Evolutionary conservation across 1,140 invertebrate genomes (phyloP).

Genomic region (Portunus trituberculatus): DNA sequence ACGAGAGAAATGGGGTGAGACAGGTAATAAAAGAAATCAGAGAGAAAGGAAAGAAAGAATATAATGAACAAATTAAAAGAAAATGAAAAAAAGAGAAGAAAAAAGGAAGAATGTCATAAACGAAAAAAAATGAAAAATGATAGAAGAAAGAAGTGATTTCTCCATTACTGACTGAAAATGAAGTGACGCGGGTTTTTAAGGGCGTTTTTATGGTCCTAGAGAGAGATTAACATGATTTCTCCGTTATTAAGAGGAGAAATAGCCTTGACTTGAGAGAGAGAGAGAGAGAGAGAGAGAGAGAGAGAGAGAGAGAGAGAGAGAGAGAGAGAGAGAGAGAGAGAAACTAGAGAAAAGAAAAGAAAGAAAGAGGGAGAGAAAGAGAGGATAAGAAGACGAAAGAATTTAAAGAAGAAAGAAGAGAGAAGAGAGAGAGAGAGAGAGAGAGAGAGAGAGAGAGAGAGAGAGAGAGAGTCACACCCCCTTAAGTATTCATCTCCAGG

Average conservation of each 20-base stretch:
- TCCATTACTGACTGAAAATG: not conserved
- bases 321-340: constrained; percentile 8
- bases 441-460: not conserved
- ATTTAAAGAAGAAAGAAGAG: not conserved
- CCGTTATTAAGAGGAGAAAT: not conserved
- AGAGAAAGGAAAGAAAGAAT: not conserved
- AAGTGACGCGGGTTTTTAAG: not conserved
- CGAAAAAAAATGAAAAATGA: not conserved
- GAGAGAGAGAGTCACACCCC: not conserved
- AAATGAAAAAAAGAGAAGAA: not conserved
- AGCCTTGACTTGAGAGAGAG: too few relatives aligned
- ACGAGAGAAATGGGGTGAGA: too few relatives aligned
- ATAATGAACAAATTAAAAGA: not conserved
- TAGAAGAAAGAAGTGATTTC: not conserved
- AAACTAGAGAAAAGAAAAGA: not conserved
- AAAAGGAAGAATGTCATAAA: not conserved
- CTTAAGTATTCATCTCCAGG: too few relatives aligned
- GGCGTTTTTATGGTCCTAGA: not conserved
- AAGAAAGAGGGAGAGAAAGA: not conserved
- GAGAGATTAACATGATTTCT: not conserved
- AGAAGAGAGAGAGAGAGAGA: constrained; percentile 35
- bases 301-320: not conserved
- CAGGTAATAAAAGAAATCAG: too few relatives aligned
- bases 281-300: constrained; percentile 32
- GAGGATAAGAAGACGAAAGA: not conserved